Base-by-base conservation (phyloP, 1,140 invertebrate species). In the Cylas formicarius region DNA sequence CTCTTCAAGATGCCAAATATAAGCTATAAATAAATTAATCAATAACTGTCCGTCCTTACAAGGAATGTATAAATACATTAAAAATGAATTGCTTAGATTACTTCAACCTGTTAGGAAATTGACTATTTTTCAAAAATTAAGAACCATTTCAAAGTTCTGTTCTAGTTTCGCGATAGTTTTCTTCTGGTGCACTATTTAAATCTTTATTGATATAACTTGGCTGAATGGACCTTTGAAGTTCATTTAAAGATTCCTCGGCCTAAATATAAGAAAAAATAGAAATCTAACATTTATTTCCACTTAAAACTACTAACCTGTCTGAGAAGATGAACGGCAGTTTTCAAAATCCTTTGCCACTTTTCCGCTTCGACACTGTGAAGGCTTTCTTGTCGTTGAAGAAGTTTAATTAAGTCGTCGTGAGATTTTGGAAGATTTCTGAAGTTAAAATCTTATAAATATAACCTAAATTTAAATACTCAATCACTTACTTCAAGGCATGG, bases 321-420 rank as follows among this genome's bases (percentile, higher is more conserved):
- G 37, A 84, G 67, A 31, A 81, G 68, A 27, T 72, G 59, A 40
- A 79, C 73, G 27, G 80, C 74, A 37, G 73, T 72, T 50, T 76
- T 74, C 16, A 90, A 69, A 44, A 85, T 76, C 54, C 77, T 75
- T 56, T 82, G 75, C 86, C 86, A 90, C 53, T 80, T 80, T 34
- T 78, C 73, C 56, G 88, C 71, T 65, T 89, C 84, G 27, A 76
- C 69, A 28, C 81, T 75, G 67, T 89, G 84, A 19, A 85, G 69
- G 20, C 70, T 70, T 65, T 86, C 77, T 69, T 89, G 86, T 33
- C 82, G 75, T 57, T 84, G 80, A 28, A 89, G 66, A 34, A 86
- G 65, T 48, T 74, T 67, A 26, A 83, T 72, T 84, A 84, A 88
- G 57, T 86, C 82, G 57, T 86, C 80, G 62, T 82, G 77, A 45